Conservation (phyloP, 2,888 invertebrate genomes). For the Phengaris alcon region DNA sequence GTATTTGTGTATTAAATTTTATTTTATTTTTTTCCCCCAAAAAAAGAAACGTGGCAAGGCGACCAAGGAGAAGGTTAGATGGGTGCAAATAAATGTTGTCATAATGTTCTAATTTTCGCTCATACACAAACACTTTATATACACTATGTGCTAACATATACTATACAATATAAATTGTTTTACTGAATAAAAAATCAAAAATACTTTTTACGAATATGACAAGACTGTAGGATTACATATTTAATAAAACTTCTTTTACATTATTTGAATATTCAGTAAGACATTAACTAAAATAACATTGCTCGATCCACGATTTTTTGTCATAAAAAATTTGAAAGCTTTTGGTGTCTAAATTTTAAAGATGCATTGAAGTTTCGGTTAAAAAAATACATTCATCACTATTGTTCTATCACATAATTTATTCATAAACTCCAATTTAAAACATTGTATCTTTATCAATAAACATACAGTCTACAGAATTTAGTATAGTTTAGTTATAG, state of each 20-base stretch:
- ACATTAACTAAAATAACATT: conserved; percentile 19
- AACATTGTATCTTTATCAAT: no score
- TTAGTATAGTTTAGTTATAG: no score
- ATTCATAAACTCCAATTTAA: neutral
- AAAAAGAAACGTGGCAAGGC: conserved; percentile 85
- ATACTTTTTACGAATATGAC: neutral
- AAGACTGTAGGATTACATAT: neutral
- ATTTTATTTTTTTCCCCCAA: conserved; percentile 72
- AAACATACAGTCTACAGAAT: no score
- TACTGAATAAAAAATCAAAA: conserved; percentile 33
- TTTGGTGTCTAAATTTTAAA: conserved; percentile 39
- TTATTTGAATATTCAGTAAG: conserved; percentile 15
- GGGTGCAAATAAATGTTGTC: conserved; percentile 68
- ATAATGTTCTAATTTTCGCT: conserved; percentile 63
- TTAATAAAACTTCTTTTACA: no score
- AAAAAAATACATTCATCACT: conserved; percentile 3
- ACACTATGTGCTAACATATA: conserved; percentile 63
- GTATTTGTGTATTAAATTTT: conserved; percentile 29
- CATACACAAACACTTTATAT: conserved; percentile 48
- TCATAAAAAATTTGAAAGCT: conserved; percentile 39
- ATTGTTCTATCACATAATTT: neutral
- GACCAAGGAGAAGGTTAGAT: conserved; percentile 89
- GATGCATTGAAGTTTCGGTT: conserved; percentile 27
- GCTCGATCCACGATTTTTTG: conserved; percentile 22
- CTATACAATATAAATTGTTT: conserved; percentile 45